These are phyloP conservation scores for Centropus unirufus DNA, from an alignment of 2,113 vertebrate species.

Conservation along the genomic window DNA sequence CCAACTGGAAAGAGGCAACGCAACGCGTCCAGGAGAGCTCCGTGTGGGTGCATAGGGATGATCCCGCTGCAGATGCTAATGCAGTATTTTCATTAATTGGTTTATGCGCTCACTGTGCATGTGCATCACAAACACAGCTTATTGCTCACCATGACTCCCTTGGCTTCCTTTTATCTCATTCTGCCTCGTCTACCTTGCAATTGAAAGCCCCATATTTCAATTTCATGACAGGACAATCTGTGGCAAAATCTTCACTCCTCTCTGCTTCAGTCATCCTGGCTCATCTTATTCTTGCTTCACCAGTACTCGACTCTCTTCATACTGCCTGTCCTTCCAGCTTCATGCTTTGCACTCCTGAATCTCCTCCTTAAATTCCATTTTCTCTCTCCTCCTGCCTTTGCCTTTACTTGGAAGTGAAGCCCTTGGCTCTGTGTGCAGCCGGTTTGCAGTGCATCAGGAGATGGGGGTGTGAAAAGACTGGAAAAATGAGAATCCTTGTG, in stretches of 20 bases:
- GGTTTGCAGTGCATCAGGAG: not conserved
- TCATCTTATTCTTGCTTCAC: not conserved
- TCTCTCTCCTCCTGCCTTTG: not conserved
- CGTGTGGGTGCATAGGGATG: not conserved
- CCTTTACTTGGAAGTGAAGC: not conserved
- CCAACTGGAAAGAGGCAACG: not conserved
- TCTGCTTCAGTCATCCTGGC: constrained; percentile 31
- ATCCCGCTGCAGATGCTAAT: not conserved
- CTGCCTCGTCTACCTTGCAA: not conserved
- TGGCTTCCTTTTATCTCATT: constrained; percentile 41
- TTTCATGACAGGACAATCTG: constrained; percentile 56
- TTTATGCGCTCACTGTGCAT: not conserved
- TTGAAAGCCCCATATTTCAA: constrained; percentile 49
- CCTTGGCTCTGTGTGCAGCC: not conserved
- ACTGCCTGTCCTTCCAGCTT: not conserved
- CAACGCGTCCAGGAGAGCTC: not conserved
- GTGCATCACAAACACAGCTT: constrained; percentile 14
- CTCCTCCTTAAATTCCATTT: not conserved
- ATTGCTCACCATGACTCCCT: constrained; percentile 48
- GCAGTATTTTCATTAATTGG: constrained; percentile 40
- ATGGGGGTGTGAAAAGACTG: not conserved
- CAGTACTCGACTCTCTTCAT: not conserved
- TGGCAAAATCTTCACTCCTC: constrained; percentile 37
- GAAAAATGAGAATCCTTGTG: not conserved
- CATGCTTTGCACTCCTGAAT: not conserved